A percentile compares a stretch with the other conserved stretches of the same genome.
Conservation (phyloP, 2,888 invertebrate species). For the Halictus ligatus region DNA sequence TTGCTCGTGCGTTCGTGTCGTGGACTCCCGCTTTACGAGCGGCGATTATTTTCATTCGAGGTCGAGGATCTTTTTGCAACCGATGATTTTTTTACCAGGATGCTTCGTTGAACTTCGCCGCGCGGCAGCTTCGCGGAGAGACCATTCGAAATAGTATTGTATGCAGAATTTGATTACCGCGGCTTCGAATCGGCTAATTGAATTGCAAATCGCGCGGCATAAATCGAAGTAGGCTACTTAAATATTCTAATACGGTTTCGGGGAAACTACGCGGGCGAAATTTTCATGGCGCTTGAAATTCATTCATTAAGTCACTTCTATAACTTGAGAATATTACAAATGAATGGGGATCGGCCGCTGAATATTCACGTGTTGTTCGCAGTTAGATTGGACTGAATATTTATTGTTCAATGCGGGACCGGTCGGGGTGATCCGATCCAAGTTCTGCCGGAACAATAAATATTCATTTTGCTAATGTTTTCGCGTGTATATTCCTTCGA, state of each 20-base stretch:
- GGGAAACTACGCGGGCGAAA: not conserved
- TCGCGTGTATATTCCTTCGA: not conserved
- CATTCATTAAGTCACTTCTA: conserved; percentile 1
- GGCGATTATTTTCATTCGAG: conserved; percentile 9
- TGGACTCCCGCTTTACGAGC: not conserved
- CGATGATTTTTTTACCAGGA: not conserved
- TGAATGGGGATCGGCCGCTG: not conserved
- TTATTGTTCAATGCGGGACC: not conserved
- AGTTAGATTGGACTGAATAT: not conserved
- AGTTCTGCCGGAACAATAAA: not conserved
- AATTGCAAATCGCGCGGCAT: not conserved
- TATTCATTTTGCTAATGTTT: conserved; percentile 1
- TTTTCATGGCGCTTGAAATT: not conserved
- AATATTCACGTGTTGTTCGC: not conserved
- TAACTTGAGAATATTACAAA: conserved; percentile 2
- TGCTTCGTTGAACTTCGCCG: conserved; percentile 8
- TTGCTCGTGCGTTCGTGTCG: not conserved
- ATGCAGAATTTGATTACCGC: not conserved
- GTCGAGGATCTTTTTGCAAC: not conserved
- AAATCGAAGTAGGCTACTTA: not conserved
- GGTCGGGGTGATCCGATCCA: not conserved
- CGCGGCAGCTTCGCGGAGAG: not conserved
- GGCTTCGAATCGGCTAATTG: not conserved
- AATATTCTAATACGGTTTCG: not conserved
- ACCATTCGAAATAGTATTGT: not conserved